Evolutionary conservation across 2,888 invertebrate genomes (phyloP).

Genomic region (Hemicrepidius hirtus): DNA sequence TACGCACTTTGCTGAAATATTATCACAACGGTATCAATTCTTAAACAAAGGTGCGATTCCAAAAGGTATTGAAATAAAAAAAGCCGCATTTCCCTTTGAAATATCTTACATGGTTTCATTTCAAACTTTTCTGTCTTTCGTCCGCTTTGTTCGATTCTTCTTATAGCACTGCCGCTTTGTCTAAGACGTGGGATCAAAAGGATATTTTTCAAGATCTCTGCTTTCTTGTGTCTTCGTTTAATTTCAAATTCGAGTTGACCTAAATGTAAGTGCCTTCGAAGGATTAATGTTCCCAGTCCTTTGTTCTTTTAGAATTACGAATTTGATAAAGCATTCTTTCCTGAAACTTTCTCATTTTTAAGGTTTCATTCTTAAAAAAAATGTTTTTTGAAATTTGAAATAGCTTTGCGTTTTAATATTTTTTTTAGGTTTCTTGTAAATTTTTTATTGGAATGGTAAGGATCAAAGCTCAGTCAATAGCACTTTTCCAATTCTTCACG

Average conservation of each 20-base stretch:
- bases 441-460: slow-evolving; percentile 47
- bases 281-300: slow-evolving; percentile 3
- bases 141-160: slow-evolving; percentile 33
- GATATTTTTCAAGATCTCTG: slow-evolving; percentile 28
- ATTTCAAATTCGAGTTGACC: slow-evolving; percentile 23
- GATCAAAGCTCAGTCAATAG: slow-evolving; percentile 51
- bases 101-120: slow-evolving; percentile 56
- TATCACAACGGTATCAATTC: slow-evolving; percentile 41
- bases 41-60: slow-evolving; percentile 42
- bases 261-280: slow-evolving; percentile 4
- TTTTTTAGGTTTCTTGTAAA: too few species aligned
- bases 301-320: background rate
- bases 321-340: background rate
- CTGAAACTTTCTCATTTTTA: too few species aligned
- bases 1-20: slow-evolving; percentile 28
- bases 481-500: slow-evolving; percentile 60
- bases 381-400: background rate
- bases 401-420: too few species aligned
- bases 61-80: slow-evolving; percentile 54
- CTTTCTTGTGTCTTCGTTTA: background rate
- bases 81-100: slow-evolving; percentile 56
- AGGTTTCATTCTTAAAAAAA: too few species aligned
- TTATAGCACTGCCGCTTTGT: slow-evolving; percentile 33
- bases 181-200: slow-evolving; percentile 35
- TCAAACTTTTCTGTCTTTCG: slow-evolving; percentile 52